Evolutionary conservation across 2,113 vertebrate species (phyloP).

Genomic region (Embiotoca jacksoni): DNA sequence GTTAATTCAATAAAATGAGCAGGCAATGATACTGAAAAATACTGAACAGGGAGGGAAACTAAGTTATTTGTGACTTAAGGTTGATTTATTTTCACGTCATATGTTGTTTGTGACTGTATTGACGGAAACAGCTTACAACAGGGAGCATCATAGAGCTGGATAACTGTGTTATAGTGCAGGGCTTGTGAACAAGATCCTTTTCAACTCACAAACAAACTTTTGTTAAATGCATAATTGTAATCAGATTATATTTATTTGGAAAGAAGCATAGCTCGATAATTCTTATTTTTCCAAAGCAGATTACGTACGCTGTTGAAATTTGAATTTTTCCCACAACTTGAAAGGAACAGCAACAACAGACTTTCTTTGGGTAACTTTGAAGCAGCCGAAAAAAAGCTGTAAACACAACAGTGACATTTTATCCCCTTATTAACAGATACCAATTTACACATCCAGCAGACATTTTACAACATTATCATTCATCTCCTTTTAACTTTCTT

Average conservation of each 20-base stretch:
- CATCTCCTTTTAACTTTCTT: too few species aligned
- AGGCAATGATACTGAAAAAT: neutral
- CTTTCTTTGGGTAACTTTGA: too few species aligned
- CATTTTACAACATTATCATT: too few species aligned
- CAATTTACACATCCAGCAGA: too few species aligned
- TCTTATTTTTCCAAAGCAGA: slow-evolving; percentile 12
- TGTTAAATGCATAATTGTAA: slow-evolving; percentile 1
- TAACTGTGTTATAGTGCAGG: neutral
- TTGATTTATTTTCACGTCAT: too few species aligned
- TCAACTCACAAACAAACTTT: neutral
- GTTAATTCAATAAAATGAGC: neutral
- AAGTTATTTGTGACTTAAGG: too few species aligned
- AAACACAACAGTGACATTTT: neutral
- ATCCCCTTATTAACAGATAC: neutral
- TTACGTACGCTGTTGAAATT: slow-evolving; percentile 36
- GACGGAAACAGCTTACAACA: neutral
- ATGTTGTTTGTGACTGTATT: too few species aligned
- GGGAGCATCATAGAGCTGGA: neutral
- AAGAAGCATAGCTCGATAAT: slow-evolving; percentile 22
- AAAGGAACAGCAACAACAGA: neutral
- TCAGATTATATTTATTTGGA: slow-evolving; percentile 29
- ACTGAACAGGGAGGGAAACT: too few species aligned
- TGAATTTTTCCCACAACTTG: slow-evolving; percentile 6
- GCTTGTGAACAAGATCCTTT: neutral
- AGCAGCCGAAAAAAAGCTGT: too few species aligned